These are phyloP conservation scores for Typhlichthys subterraneus DNA, from an alignment of 2,797 vertebrate genomes.

Conservation along the genomic window DNA sequence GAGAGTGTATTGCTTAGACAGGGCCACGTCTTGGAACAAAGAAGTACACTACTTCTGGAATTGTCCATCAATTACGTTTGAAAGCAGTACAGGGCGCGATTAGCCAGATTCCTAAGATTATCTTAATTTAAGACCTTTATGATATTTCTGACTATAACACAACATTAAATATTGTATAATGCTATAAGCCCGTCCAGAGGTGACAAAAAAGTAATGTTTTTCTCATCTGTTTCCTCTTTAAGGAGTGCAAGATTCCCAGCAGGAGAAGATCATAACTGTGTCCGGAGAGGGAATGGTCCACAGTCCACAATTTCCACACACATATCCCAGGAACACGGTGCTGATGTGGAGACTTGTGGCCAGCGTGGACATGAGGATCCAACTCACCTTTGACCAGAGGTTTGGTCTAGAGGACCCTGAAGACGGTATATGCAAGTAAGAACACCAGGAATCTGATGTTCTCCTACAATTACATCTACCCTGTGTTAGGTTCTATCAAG, in stretches of 20 bases:
- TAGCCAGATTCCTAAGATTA: no score
- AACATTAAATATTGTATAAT: no score
- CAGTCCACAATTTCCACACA: constrained; percentile 91
- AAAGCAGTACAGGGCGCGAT: no score
- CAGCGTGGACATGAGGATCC: constrained; percentile 86
- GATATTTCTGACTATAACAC: no score
- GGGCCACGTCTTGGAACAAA: no score
- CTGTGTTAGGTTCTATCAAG: no score
- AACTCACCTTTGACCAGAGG: constrained; percentile 90
- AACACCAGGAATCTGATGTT: background rate
- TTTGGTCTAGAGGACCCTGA: constrained; percentile 98
- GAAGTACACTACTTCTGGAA: no score
- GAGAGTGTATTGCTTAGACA: no score
- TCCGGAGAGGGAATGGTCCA: constrained; percentile 90
- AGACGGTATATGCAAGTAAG: constrained; percentile 98
- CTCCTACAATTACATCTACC: no score
- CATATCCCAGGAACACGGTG: constrained; percentile 88
- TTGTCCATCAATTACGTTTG: no score
- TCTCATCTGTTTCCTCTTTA: constrained; percentile 41
- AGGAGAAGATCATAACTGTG: constrained; percentile 92
- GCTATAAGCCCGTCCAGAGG: no score
- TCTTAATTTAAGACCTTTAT: no score
- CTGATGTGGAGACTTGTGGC: constrained; percentile 92
- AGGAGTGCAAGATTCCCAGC: constrained; percentile 94
- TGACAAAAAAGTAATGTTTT: background rate